phyloP scores from a whole-genome alignment of 1,140 invertebrate species.

The Geopemphigus sp. region DNA sequence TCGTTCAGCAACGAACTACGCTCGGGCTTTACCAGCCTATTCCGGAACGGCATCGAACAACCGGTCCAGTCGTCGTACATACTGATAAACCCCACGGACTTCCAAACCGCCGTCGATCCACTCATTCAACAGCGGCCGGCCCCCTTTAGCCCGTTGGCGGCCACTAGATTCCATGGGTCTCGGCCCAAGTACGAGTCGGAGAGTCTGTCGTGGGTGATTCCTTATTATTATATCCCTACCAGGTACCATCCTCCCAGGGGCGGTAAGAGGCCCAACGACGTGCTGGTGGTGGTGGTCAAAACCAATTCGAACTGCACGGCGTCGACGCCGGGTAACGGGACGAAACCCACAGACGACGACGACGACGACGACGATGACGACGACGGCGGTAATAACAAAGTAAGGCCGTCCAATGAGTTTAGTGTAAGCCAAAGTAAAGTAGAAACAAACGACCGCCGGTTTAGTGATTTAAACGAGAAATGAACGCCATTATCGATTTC shows the following conservation, averaged over 20 bases:
- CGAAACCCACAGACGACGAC: neutral
- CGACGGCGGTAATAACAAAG: neutral
- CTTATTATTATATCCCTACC: conserved; percentile 26
- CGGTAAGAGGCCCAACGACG: neutral
- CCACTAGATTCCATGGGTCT: neutral
- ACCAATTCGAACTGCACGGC: neutral
- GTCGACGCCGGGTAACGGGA: neutral
- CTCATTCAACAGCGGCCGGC: neutral
- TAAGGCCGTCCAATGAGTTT: neutral
- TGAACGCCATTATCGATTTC: no score
- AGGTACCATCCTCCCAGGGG: conserved; percentile 4
- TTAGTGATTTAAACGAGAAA: no score
- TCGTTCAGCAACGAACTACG: conserved; percentile 30
- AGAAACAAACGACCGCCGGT: neutral
- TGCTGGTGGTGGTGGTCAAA: conserved; percentile 33
- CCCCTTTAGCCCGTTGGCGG: neutral
- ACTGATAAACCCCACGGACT: neutral
- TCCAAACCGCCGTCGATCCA: neutral
- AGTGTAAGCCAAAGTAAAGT: neutral
- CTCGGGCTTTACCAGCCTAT: conserved; percentile 9
- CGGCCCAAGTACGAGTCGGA: conserved; percentile 40
- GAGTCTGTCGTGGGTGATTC: conserved; percentile 23
- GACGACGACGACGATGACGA: neutral
- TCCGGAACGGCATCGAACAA: conserved; percentile 20
- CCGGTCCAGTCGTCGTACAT: neutral